Base-by-base conservation (phyloP, 1,140 invertebrate genomes). In the Eupristina koningsbergeri region DNA sequence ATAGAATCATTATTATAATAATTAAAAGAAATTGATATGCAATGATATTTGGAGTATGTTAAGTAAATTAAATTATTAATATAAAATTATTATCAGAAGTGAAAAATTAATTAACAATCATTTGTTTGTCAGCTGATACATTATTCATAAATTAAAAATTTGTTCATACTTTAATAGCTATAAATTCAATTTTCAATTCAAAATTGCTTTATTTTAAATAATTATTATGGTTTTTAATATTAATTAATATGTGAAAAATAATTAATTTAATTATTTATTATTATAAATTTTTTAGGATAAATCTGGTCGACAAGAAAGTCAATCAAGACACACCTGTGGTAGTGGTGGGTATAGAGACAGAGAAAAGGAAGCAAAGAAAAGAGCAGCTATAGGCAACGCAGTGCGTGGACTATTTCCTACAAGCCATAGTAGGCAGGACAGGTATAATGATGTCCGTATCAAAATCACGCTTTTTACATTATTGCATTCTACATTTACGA, bases 361-460 rank as follows among this genome's bases (percentile, higher is more conserved):
- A 88, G 89, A 91, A 81, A 91, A 89, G 84, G 90, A 92, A 83
- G 86, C 85, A 69, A 92, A 92, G 90, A 92, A 92, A 89, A 91
- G 88, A 92, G 91, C 91, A 92, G 89, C 91, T 89, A 92, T 92
- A 92, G 91, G 91, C 88, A 92, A 92, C 87, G 89, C 89, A 89
- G 91, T 92, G 91, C 90, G 91, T 83, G 91, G 91, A 88, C 86
- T 92, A 87, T 91, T 92, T 87, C 90, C 91, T 89, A 92, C 91
- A 89, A 88, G 91, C 91, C 90, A 92, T 89, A 90, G 88, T 88
- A 92, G 91, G 91, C 91, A 92, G 91, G 91, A 92, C 91, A 92
- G 91, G 91, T 92, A 92, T 92, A 92, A 92, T 91, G 91, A 92
- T 92, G 91, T 92, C 91, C 91, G 91, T 92, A 92, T 92, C 91